Base-by-base conservation (phyloP, 2,113 vertebrate species). In the Bungarus multicinctus region DNA sequence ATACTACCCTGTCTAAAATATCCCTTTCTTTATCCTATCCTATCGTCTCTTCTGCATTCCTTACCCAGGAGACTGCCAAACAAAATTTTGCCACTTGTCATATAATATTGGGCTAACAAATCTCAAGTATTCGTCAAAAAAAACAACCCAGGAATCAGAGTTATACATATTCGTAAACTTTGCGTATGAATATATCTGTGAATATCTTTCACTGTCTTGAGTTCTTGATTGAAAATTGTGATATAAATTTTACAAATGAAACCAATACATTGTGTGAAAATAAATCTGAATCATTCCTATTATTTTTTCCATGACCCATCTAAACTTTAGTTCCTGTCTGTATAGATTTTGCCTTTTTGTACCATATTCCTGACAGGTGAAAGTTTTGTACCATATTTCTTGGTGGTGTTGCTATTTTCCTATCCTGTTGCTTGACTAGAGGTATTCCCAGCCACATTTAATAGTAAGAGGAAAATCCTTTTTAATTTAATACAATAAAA, bases 401-500 rank as follows among this genome's bases (percentile, higher is more conserved):
- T 18, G 43, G 6, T 81, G 74, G 34, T 22, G 18, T 18, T 81
- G 18, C 74, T 43, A 9, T 81, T 43, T 81, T 81, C 74, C 74
- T 81, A 22, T 43, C 74, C 74, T 81, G 74, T 81, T 39, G 74
- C 34, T 43, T 81, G 74, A 81, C 7, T 22, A 34, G 34, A 81
- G n/a, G 34, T 91, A 69, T 52, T 45, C 53, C 85, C 39, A 58
- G 43, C 22, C 25, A 53, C 94, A 94, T 85, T 91, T 60, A 88
- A 50, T 90, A 91, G 88, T 95, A 90, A 93, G 94, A 96, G 95
- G 86, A 87, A 50, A 91, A 1, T 90, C 30, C 54, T 93, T 30
- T 47, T 60, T 86, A 93, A 87, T 54, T 43, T 85, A 95, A 95
- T 94, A 94, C 95, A 60, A 69, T 86, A 88, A 92, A 8, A 14